Base-by-base conservation (phyloP, 2,113 vertebrate species). In the Oplegnathus fasciatus region DNA sequence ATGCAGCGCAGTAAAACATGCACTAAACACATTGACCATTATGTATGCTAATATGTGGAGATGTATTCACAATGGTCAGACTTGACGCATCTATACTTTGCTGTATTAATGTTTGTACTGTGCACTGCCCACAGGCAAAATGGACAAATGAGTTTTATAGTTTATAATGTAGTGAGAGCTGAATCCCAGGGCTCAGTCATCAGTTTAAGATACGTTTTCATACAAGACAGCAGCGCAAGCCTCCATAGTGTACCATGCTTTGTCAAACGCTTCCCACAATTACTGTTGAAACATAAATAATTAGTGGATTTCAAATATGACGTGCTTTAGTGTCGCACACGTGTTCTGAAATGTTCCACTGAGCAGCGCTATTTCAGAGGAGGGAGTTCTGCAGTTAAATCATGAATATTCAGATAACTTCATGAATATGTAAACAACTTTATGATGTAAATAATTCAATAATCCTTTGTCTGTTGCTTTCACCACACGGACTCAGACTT, bases 381-480 rank as follows among this genome's bases (percentile, higher is more conserved):
- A 80, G 65, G 18, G 30, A 65, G 46, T 48, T 69, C 54, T 83
- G 76, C 71, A 37, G 28, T 76, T 61, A 60, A 72, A 48, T 74
- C 72, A 74, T 89, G 30, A 88, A 92, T 85, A 83, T 76, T 69
- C 61, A 78, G 11, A 64, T 34, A 2, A 30, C 67, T 24, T 78
- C 72, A 83, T 91, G 57, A 91, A 92, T 87, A 81, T 86, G 78
- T 90, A n/a, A 87, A 58, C 34, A 85, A 75, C 69, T 65, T 77
- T 57, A 71, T 62, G 55, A 66, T 82, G 73, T 91, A 76, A 93
- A 92, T 94, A 84, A 91, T 92, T 88, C 15, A 90, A 11, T 26
- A 75, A 64, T 62, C 54, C 13, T 85, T 79, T 80, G 71, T 85
- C 65, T 81, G 28, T 78, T 75, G 60, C 76, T 70, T 82, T 76